Base-by-base conservation (phyloP, 2,888 invertebrate species). In the Bombyx huttoni region DNA sequence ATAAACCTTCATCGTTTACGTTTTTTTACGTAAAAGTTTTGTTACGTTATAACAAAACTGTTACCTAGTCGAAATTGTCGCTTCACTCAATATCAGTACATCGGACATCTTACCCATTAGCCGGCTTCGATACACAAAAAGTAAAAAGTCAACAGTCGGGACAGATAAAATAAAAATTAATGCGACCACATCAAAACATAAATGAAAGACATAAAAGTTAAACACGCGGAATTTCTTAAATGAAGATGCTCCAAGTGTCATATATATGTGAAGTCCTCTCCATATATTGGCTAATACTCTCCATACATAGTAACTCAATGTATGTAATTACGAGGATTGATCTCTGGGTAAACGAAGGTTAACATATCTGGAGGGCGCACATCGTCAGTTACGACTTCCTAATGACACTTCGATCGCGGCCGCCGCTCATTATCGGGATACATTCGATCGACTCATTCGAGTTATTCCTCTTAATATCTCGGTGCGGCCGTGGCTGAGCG, bases 381-480 rank as follows among this genome's bases (percentile, higher is more conserved):
- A 78, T 76, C 74, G 76, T 58, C 76, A 68, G 78, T 79, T 82
- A 83, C 81, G 82, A 83, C 86, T 87, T 88, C 88, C 88, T 88
- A 87, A 88, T 86, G 85, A 85, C 86, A 84, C 86, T 82, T 81
- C 85, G 86, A 84, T 82, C 81, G 76, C 73, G 73, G 67, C 74
- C 76, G 75, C 72, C 78, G 75, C 81, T 84, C 88, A 87, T 87
- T 88, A 87, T 83, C 83, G 80, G 75, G 70, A 79, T 80, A 81
- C 81, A 85, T 81, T 81, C 84, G 84, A 87, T 87, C 84, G 79
- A 73, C 75, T 75, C 72, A 67, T 65, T 70, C 68, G 69, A 84
- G 84, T 81, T 86, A 85, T 86, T 84, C 78, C 84, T 82, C 82
- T 85, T 84, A 83, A 87, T 86, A 86, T 85, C 77, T 73, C 72